phyloP scores from a whole-genome alignment of 2,888 invertebrate genomes.

The Cremastinae sp. region DNA sequence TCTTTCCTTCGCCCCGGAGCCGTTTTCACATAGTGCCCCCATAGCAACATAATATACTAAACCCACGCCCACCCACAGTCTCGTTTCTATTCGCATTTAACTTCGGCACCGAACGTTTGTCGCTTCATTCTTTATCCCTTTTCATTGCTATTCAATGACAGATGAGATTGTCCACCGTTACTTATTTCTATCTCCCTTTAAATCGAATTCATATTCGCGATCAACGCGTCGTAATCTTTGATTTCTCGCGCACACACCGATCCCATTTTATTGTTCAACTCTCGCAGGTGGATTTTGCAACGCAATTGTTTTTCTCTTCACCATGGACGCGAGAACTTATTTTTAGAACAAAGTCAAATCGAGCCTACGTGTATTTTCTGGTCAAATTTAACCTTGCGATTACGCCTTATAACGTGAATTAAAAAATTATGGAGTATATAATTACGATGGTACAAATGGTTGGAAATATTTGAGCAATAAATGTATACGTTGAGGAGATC shows the following conservation, averaged over 20 bases:
- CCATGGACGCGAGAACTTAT: too few relatives aligned
- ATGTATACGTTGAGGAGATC: too few relatives aligned
- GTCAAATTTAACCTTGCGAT: too few relatives aligned
- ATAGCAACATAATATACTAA: slow-evolving; percentile 45
- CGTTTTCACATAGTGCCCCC: slow-evolving; percentile 40
- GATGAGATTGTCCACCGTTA: slow-evolving; percentile 57
- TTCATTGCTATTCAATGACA: slow-evolving; percentile 61
- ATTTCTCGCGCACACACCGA: slow-evolving; percentile 5
- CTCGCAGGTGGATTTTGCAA: too few relatives aligned
- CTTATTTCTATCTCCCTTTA: slow-evolving; percentile 54
- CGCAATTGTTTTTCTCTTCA: too few relatives aligned
- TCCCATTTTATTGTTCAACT: neutral
- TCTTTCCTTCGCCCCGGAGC: slow-evolving; percentile 33
- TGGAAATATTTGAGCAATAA: too few relatives aligned
- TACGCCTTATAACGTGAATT: too few relatives aligned
- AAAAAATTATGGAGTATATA: too few relatives aligned
- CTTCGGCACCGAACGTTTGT: slow-evolving; percentile 46
- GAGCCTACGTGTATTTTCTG: too few relatives aligned
- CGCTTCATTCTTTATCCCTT: slow-evolving; percentile 60
- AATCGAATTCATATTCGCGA: slow-evolving; percentile 35
- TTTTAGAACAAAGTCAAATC: too few relatives aligned
- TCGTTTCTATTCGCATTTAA: slow-evolving; percentile 51
- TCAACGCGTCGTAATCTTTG: slow-evolving; percentile 31
- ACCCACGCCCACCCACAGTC: slow-evolving; percentile 59
- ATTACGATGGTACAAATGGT: too few relatives aligned